Percentiles rank a stretch among this genome's conserved stretches.
Conservation (phyloP, 2,113 vertebrate species). For the Synchiropus splendidus region DNA sequence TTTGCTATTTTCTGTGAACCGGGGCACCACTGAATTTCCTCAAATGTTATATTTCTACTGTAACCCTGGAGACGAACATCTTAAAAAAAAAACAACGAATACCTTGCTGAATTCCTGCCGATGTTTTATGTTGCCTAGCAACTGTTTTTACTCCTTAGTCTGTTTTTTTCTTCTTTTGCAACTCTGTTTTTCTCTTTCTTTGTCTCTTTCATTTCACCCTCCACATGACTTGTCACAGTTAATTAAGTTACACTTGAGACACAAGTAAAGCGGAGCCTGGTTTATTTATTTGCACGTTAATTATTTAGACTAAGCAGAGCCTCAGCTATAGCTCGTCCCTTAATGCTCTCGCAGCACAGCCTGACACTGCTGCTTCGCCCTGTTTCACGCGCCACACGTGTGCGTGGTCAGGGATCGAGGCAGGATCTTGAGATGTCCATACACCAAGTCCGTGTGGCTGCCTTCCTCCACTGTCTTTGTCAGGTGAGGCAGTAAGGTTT, state of each 20-base stretch:
- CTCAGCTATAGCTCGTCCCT: slow-evolving; percentile 30
- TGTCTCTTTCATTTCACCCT: slow-evolving; percentile 32
- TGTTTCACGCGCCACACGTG: slow-evolving; percentile 13
- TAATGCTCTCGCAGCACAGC: slow-evolving; percentile 30
- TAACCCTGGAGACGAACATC: slow-evolving; percentile 66
- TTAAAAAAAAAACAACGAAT: slow-evolving; percentile 51
- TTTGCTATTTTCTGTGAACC: slow-evolving; percentile 36
- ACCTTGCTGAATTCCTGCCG: slow-evolving; percentile 64
- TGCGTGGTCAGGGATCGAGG: too few species aligned
- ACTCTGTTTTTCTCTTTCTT: slow-evolving; percentile 39
- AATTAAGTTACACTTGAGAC: slow-evolving; percentile 60
- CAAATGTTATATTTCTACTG: slow-evolving; percentile 52
- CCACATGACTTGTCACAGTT: slow-evolving; percentile 53
- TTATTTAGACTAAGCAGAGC: slow-evolving; percentile 59
- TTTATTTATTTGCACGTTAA: slow-evolving; percentile 66
- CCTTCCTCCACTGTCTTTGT: slow-evolving; percentile 34
- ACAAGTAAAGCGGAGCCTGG: slow-evolving; percentile 46
- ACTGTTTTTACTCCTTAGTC: slow-evolving; percentile 48
- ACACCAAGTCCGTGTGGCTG: too few species aligned
- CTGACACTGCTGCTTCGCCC: slow-evolving; percentile 37
- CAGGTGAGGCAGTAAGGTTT: slow-evolving; percentile 59
- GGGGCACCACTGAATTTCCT: slow-evolving; percentile 27
- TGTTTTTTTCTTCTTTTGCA: slow-evolving; percentile 27
- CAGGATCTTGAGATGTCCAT: too few species aligned
- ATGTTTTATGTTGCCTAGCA: slow-evolving; percentile 75